These are phyloP conservation scores for Forbesichthys agassizii DNA, from an alignment of 2,113 vertebrate genomes.

Conservation along the genomic window DNA sequence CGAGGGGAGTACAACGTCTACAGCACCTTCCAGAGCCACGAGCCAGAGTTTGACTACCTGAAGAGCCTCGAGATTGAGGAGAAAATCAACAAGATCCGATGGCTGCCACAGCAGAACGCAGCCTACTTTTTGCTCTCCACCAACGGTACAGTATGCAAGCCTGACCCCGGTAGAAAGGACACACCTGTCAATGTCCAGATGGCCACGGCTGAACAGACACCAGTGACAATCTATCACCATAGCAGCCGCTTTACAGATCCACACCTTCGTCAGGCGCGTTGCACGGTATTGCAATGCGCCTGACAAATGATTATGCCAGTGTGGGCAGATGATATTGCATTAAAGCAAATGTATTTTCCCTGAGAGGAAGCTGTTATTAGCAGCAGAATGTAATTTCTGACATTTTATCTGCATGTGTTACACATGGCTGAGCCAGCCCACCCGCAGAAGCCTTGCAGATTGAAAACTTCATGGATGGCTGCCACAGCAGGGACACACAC, in stretches of 20 bases:
- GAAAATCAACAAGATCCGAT: conserved; percentile 98
- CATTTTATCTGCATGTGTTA: conserved; percentile 32
- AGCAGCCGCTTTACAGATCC: too few species aligned
- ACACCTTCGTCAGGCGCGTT: conserved; percentile 5
- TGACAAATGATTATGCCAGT: not conserved
- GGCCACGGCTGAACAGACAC: not conserved
- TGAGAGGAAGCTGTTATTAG: conserved; percentile 14
- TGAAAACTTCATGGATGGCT: conserved; percentile 54
- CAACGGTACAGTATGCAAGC: conserved; percentile 80
- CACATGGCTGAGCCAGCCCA: conserved; percentile 45
- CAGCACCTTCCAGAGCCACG: conserved; percentile 99
- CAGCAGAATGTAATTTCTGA: conserved; percentile 16
- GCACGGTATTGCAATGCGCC: not conserved
- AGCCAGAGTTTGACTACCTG: conserved; percentile 98
- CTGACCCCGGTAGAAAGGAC: not conserved
- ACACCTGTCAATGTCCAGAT: not conserved
- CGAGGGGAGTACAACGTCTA: conserved; percentile 98
- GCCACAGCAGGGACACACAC: conserved; percentile 30
- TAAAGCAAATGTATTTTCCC: not conserved
- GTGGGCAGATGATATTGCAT: conserved; percentile 4
- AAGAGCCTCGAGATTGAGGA: conserved; percentile 97
- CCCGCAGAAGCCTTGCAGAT: conserved; percentile 55
- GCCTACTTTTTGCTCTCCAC: conserved; percentile 97
- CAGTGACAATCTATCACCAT: not conserved
- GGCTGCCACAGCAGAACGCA: conserved; percentile 95